Evolutionary conservation across 2,888 invertebrate species (phyloP).

Genomic region (Liposcelis brunnea): DNA sequence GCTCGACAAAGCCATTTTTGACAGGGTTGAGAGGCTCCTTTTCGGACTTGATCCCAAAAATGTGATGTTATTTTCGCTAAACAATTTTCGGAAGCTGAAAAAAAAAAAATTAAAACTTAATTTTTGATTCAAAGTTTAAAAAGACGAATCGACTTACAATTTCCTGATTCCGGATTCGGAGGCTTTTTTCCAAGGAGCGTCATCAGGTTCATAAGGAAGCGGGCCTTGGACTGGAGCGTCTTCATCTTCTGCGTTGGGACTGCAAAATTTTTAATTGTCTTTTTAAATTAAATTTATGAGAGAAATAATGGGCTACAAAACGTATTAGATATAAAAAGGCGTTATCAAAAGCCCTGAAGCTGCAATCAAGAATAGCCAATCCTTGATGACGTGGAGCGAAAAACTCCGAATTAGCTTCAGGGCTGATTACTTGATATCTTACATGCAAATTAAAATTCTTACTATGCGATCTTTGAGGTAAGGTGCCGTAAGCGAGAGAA

Average conservation of each 20-base stretch:
- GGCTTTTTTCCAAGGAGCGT: slow-evolving; percentile 80
- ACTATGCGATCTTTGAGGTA: not conserved
- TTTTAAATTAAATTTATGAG: too few relatives aligned
- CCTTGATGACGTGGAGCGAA: too few relatives aligned
- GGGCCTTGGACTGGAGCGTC: slow-evolving; percentile 94
- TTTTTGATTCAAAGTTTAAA: not conserved
- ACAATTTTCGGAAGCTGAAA: slow-evolving; percentile 72
- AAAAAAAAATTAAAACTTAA: slow-evolving; percentile 6
- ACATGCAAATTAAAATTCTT: not conserved
- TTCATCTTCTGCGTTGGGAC: slow-evolving; percentile 34
- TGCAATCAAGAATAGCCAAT: too few relatives aligned
- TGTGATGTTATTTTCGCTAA: slow-evolving; percentile 54
- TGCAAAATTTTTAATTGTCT: slow-evolving; percentile 3
- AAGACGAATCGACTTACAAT: slow-evolving; percentile 46
- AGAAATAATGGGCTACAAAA: too few relatives aligned
- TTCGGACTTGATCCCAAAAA: slow-evolving; percentile 51
- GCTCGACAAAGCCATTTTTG: slow-evolving; percentile 47
- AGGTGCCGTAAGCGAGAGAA: not conserved
- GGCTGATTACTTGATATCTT: not conserved
- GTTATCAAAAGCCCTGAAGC: too few relatives aligned
- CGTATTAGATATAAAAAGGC: too few relatives aligned
- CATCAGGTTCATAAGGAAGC: slow-evolving; percentile 88
- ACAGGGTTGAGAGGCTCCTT: slow-evolving; percentile 60
- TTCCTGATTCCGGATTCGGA: slow-evolving; percentile 75
- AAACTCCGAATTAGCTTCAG: not conserved